Base-by-base conservation (phyloP, 2,888 invertebrate genomes). In the Steinernema carpocapsae region DNA sequence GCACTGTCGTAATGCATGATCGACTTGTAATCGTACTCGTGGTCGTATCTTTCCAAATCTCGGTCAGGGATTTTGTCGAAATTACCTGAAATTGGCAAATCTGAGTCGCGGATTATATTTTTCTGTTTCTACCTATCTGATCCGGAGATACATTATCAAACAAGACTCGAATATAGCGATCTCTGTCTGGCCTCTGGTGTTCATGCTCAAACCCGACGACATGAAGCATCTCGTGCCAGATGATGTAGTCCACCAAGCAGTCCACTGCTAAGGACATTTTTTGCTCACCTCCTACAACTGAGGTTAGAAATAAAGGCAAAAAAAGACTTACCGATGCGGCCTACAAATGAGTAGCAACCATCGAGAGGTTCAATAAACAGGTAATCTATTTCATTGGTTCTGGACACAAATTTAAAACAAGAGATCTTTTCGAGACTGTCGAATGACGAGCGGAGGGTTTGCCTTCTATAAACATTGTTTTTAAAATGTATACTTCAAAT, bases 301-400 rank as follows among this genome's bases (percentile, higher is more conserved):
- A 42, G 10, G 4, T 37, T 22, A 19, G 42, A 17, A 70, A 64
- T 24, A 37, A 12, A 7, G 22, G 10, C 19, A 46, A 37, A 32
- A 26, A 52, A 37, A 1, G 24, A 42, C 51, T 51, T 70, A 77
- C 79, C 82, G 24, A 80, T 80, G 72, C 80, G 79, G 6, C 83
- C 83, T 17, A 83, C 83, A 70, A 79, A 83, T 0, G 80, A 80
- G 52, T 83, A 83, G 70, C 83, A 83, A 42, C 83, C 83, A 74
- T 83, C 83, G 0, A 82, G 64, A 7, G 82, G 81, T 19, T 78
- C 77, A 19, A 83, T 80, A 70, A 74, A 77, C 0, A 83, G 42
- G 51, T 75, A 83, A 43, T 83, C 83, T 1, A 43, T 46, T 72
- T 83, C 71, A 26, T 56, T 72, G 1, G 74, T 76, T 56, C 80